Evolutionary conservation across 1,140 invertebrate species (phyloP).

Genomic region (Heliconius himera): DNA sequence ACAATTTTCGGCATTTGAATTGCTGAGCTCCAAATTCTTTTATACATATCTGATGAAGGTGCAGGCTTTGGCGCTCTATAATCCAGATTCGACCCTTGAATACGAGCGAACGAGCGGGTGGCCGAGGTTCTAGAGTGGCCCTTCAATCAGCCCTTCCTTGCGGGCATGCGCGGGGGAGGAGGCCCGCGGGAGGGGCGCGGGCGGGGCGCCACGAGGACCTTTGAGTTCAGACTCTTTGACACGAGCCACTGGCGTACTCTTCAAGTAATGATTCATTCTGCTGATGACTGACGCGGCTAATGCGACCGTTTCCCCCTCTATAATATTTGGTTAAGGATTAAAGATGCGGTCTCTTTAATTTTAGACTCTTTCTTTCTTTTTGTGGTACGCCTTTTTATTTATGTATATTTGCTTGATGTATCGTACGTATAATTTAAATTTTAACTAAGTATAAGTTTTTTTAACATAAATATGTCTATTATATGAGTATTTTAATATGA

Average conservation of each 20-base stretch:
- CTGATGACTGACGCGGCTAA: conserved; percentile 79
- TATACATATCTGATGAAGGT: conserved; percentile 80
- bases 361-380: conserved; percentile 25
- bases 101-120: conserved; percentile 77
- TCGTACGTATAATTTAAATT: neutral
- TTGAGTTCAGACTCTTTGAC: conserved; percentile 79
- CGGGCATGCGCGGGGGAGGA: conserved; percentile 64
- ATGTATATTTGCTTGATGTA: neutral
- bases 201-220: conserved; percentile 64
- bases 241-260: conserved; percentile 80
- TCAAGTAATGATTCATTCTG: conserved; percentile 81
- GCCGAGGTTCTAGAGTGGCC: conserved; percentile 78
- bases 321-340: conserved; percentile 74
- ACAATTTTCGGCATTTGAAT: conserved; percentile 71
- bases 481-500: neutral
- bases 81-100: conserved; percentile 79
- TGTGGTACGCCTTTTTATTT: conserved; percentile 20
- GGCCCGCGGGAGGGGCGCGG: conserved; percentile 44
- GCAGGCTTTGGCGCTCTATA: conserved; percentile 77
- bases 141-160: conserved; percentile 79
- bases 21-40: conserved; percentile 68
- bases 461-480: neutral
- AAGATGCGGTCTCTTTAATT: conserved; percentile 45
- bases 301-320: conserved; percentile 65
- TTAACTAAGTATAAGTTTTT: neutral